Evolutionary conservation across 2,888 invertebrate genomes (phyloP), one percentile per base, ranked within the genome.

Genomic region (Drosophila kokeensis): DNA sequence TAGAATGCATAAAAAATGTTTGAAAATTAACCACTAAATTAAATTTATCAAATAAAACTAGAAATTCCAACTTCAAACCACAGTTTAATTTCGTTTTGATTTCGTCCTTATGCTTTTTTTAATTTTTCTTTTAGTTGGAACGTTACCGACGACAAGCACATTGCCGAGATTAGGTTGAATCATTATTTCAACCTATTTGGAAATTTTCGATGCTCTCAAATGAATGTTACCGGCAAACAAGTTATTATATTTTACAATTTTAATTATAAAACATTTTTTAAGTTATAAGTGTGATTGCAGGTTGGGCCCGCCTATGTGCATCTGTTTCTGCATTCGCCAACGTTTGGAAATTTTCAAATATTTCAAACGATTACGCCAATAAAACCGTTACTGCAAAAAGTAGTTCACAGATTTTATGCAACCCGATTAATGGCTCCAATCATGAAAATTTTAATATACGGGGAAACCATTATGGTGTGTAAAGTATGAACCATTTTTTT

Each of bases 271-370:
- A 8, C 21, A 30, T 11, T 48, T 32, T 30, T 10, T 7, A 48
- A 30, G 2, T 27, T 24, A 30, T 29, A 21, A 55, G 7, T 32
- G 10, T 49, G 15, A 10, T 50, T 68, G 29, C 60, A 96, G 94
- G 94, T 95, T 73, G 97, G 97, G 0, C 97, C 98, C 0, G 96
- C 96, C 0, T 95, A 96, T 82, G 98, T 98, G 0, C 95, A 96
- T 24, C 93, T 98, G 3, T 91, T 93, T 18, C 93, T 97, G 77
- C 87, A 94, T 0, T 95, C 95, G 0, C 91, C 94, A 0, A 62
- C 71, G 27, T 91, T 96, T 10, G 96, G 96, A 0, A 93, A 94
- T 0, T 91, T 96, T 66, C 94, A 95, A 55, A 95, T 97, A 30
- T 92, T 96, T 0, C 98, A 98, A 91, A 95, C 96, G 0, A 96